phyloP scores from a whole-genome alignment of 2,113 vertebrate species.

The Leptobrachium ailaonicum region DNA sequence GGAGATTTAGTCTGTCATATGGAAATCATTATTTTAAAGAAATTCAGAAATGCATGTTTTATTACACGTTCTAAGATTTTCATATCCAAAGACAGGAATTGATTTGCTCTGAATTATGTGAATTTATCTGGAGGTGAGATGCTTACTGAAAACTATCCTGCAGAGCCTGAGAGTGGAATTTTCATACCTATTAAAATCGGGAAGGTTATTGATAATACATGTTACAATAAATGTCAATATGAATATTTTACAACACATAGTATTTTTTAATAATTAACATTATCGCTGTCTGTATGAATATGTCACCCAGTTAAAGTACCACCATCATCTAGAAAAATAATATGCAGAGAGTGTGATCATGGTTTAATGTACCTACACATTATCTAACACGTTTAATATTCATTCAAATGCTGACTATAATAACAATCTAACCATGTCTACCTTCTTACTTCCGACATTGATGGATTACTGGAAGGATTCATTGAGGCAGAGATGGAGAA shows the following conservation, averaged over 20 bases:
- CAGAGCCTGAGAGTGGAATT: not conserved
- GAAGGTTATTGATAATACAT: not conserved
- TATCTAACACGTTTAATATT: no score
- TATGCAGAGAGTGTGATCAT: no score
- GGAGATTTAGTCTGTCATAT: constrained; percentile 50
- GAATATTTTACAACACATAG: not conserved
- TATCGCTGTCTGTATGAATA: no score
- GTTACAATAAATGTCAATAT: not conserved
- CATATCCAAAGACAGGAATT: constrained; percentile 30
- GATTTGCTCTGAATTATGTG: constrained; percentile 21
- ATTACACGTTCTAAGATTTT: constrained; percentile 41
- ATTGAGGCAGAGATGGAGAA: no score
- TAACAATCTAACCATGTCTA: no score
- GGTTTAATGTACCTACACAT: no score
- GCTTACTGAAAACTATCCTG: not conserved
- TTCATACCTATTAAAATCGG: not conserved
- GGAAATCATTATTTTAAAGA: constrained; percentile 45
- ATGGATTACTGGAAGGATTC: no score
- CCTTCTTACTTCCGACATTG: no score
- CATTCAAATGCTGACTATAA: no score
- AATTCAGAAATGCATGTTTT: constrained; percentile 39
- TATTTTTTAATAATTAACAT: no score
- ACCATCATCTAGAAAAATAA: no score
- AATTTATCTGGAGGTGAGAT: constrained; percentile 2
- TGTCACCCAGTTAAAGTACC: no score